Evolutionary conservation across 1,140 invertebrate genomes (phyloP), one percentile per base, ranked within the genome.

Genomic region (Drosophila carrolli): DNA sequence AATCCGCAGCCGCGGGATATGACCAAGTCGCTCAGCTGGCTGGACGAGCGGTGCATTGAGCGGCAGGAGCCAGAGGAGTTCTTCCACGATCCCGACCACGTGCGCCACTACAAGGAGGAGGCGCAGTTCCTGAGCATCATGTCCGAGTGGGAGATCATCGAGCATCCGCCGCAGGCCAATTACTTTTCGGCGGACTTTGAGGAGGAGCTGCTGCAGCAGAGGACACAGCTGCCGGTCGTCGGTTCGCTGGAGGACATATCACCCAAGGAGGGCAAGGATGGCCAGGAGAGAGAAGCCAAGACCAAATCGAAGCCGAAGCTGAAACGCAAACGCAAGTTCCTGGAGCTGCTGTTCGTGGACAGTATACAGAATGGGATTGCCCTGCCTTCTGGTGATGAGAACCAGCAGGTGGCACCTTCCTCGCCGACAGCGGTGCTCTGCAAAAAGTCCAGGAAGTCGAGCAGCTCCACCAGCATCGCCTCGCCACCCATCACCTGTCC

Each of bases 11-110:
- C 23, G n/a, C 14, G 0, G 1, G 60, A 75, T n/a, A 61, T 78
- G 51, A 56, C 56, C 5, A 89, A 81, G 37, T 86, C 90, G 3
- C 16, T 86, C 10, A 63, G 77, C 71, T 75, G 79, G 43, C 46
- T 92, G 14, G 58, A 76, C 37, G 75, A 75, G 29, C 44, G 62
- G 16, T 50, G 56, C 10, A 91, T 91, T 10, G 90, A 92, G 32
- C 58, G 89, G 0, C 53, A 91, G 13, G 91, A 92, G 23, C 91
- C 91, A 0, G 91, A 92, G 48, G 79, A 88, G 11, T 92, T 92
- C 75, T 92, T 92, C 40, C 84, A 92, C 19, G 86, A 92, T 88
- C 91, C 91, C 8, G 86, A 90, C 5, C 86, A 92, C 57, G 91
- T 92, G 23, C 74, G 66, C 0, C 78, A 86, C 38, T 91, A 92